Conservation (phyloP, 2,113 vertebrate species). For the Coregonus clupeaformis region DNA sequence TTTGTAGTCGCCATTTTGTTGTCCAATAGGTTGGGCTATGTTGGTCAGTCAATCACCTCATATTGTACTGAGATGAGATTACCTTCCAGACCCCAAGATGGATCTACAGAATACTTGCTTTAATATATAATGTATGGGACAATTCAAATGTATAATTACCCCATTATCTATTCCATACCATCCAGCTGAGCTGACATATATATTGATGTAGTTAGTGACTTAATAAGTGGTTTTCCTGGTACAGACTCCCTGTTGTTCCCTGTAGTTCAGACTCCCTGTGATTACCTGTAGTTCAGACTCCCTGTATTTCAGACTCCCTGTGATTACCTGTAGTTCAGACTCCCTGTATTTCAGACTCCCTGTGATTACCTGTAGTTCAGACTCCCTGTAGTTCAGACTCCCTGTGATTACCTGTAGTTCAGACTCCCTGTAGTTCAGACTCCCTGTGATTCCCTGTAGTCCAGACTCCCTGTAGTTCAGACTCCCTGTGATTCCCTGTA, state of each 20-base stretch:
- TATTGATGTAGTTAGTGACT: too few species aligned
- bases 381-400: constrained; percentile 3
- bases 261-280: neutral
- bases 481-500: too few species aligned
- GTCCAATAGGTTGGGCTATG: neutral
- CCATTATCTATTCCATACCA: neutral
- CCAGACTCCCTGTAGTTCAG: too few species aligned
- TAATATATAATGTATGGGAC: neutral
- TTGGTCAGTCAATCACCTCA: constrained; percentile 2
- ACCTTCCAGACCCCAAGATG: constrained; percentile 34
- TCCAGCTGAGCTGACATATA: neutral
- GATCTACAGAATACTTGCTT: constrained; percentile 25
- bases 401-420: neutral
- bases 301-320: too few species aligned
- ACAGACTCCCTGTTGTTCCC: too few species aligned
- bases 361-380: neutral
- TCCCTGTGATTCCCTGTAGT: too few species aligned
- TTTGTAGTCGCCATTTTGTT: neutral
- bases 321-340: too few species aligned
- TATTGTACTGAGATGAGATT: constrained; percentile 20
- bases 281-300: neutral
- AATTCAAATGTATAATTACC: too few species aligned
- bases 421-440: neutral
- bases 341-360: too few species aligned
- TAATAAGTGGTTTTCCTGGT: too few species aligned